Base-by-base conservation (phyloP, 2,888 invertebrate genomes). In the Sthenelais limicola region DNA sequence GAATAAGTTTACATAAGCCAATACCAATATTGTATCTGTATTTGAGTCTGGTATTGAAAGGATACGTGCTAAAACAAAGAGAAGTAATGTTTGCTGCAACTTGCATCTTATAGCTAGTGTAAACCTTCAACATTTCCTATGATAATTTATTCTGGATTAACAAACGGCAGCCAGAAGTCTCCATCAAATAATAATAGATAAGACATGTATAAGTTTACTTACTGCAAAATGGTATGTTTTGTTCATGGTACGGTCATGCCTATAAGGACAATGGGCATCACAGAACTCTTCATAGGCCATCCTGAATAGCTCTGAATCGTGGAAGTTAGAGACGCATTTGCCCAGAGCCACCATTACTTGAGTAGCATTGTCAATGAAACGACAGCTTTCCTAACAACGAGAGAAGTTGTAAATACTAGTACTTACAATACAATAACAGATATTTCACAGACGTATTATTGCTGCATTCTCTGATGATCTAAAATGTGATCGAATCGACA, bases 281-380 rank as follows among this genome's bases (percentile, higher is more conserved):
- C 81, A 78, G 12, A 86, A 80, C 70, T 85, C 84, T 30, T 82
- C 81, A 80, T 81, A 83, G 18, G 82, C 81, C 67, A 77, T 74
- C 35, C 75, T 76, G 54, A 83, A 84, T 62, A 77, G 76, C 49
- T 82, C 82, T 3, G 79, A 68, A 71, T 87, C 84, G 30, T 54
- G 71, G 73, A 86, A 87, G 43, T 66, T 74, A 56, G 78, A 76
- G 68, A 88, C 83, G 78, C 85, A 85, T 62, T 85, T 84, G 21
- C 85, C 85, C 9, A 88, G 80, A 52, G 80, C 77, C 28, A 74
- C 74, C 47, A 87, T 84, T n/a, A 87, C 81, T 74, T 84, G 83
- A 4, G 73, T 76, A 0, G 87, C 87, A 79, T 84, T 84, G 76
- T 87, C 85, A 28, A 84, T 80, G 80, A 87, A 86, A 54, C 86